Percentiles rank a stretch among this genome's conserved stretches.
Evolutionary conservation across 2,113 vertebrate genomes (phyloP).

Genomic region (Phalacrocorax aristotelis): DNA sequence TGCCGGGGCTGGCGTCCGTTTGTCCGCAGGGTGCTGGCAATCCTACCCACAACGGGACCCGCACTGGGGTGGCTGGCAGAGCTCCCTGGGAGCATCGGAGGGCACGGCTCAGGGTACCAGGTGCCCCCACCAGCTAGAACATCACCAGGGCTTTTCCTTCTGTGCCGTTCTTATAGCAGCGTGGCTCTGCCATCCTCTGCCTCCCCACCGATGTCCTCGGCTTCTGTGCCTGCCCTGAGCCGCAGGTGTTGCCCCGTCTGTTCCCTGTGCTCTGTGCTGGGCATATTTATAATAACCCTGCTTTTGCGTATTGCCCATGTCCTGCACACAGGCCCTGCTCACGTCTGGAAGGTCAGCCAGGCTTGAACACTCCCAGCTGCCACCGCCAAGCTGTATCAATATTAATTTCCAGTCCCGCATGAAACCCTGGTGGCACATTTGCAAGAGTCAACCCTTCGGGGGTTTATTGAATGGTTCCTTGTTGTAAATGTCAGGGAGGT

Average conservation of each 20-base stretch:
- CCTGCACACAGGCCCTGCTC: background rate
- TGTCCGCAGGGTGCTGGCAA: background rate
- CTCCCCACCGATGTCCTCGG: rapidly evolving
- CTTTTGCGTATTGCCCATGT: too few relatives aligned
- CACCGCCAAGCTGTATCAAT: rapidly evolving
- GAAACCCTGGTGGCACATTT: background rate
- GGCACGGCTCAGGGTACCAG: background rate
- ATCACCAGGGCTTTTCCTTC: background rate
- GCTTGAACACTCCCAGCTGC: rapidly evolving
- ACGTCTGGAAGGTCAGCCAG: background rate
- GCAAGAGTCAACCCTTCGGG: rapidly evolving
- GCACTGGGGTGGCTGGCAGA: rapidly evolving
- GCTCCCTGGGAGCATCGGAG: background rate
- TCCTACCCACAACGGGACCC: rapidly evolving
- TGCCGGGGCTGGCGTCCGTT: rapidly evolving
- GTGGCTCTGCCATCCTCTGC: background rate
- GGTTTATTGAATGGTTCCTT: rapidly evolving
- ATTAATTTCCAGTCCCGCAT: background rate
- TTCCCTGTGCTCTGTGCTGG: background rate
- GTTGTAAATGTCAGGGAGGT: background rate
- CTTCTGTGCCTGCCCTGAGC: background rate
- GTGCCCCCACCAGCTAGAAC: background rate
- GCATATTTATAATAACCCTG: rapidly evolving
- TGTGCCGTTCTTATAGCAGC: background rate
- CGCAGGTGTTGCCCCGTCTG: rapidly evolving